These are phyloP conservation scores for Eudyptes chrysolophus DNA, from an alignment of 2,113 vertebrate species.

Conservation along the genomic window DNA sequence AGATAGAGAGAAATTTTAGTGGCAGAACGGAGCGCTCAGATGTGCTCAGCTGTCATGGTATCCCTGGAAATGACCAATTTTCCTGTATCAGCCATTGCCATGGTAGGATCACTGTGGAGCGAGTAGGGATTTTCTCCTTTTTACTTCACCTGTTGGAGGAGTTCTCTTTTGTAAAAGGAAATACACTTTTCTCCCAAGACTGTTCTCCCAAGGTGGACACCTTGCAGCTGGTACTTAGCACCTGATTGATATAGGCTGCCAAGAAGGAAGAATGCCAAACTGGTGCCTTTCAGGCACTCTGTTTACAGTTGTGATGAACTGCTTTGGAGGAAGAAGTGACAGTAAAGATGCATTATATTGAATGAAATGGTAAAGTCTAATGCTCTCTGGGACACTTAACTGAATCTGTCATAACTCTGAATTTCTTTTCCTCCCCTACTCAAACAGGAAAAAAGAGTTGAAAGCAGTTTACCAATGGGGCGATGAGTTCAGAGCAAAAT, in stretches of 20 bases:
- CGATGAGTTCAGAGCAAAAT: not conserved
- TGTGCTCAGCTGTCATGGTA: not conserved
- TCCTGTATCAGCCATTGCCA: not conserved
- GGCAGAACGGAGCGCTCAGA: not conserved
- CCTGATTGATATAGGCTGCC: not conserved
- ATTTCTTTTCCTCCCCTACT: not conserved
- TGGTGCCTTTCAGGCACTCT: not conserved
- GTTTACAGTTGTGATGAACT: not conserved
- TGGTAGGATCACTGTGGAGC: not conserved
- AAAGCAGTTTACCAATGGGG: not conserved
- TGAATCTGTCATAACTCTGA: not conserved
- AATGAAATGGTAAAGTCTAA: not conserved
- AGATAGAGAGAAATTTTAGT: not conserved
- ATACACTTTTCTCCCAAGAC: not conserved
- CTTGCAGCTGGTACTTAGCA: not conserved
- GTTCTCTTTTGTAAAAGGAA: not conserved
- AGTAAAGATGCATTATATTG: not conserved
- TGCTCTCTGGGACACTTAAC: not conserved
- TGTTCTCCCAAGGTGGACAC: not conserved
- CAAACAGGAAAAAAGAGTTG: not conserved
- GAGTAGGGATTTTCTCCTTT: not conserved
- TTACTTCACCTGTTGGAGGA: not conserved
- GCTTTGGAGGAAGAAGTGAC: not conserved
- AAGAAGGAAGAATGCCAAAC: not conserved
- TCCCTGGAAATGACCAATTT: not conserved